phyloP scores from a whole-genome alignment of 2,888 invertebrate species.

The Lottia scabra region DNA sequence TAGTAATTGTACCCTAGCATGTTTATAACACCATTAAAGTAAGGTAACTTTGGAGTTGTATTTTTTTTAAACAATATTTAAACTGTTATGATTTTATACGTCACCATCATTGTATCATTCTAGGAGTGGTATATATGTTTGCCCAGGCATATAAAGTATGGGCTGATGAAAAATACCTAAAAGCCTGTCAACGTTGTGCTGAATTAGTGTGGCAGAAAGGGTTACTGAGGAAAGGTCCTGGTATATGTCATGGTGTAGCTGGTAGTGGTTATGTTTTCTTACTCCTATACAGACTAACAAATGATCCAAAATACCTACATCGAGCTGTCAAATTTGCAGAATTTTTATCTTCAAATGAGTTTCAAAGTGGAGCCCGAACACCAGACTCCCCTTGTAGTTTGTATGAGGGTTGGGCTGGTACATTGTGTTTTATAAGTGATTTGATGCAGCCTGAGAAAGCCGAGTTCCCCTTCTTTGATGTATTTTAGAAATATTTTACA shows the following conservation, averaged over 20 bases:
- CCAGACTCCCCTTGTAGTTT: slow-evolving; percentile 88
- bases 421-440: slow-evolving; percentile 85
- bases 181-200: slow-evolving; percentile 78
- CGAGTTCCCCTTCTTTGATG: slow-evolving; percentile 85
- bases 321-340: slow-evolving; percentile 81
- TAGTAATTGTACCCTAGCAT: too few relatives aligned
- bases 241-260: slow-evolving; percentile 84
- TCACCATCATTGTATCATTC: too few relatives aligned
- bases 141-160: slow-evolving; percentile 83
- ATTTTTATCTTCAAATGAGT: slow-evolving; percentile 73
- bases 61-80: too few relatives aligned
- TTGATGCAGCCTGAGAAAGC: slow-evolving; percentile 80
- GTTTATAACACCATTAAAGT: too few relatives aligned
- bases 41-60: too few relatives aligned
- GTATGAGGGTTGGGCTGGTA: slow-evolving; percentile 89
- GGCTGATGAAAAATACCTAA: slow-evolving; percentile 80
- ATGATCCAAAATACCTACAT: slow-evolving; percentile 79
- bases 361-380: slow-evolving; percentile 74
- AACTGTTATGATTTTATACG: too few relatives aligned
- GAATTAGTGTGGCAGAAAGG: slow-evolving; percentile 88
- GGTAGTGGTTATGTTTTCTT: slow-evolving; percentile 67
- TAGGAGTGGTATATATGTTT: slow-evolving; percentile 81
- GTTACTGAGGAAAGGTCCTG: slow-evolving; percentile 86
- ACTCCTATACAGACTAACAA: slow-evolving; percentile 80
- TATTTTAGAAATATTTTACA: slow-evolving; percentile 70